Conservation (phyloP, 2,113 vertebrate species). For the Megaleporinus macrocephalus region DNA sequence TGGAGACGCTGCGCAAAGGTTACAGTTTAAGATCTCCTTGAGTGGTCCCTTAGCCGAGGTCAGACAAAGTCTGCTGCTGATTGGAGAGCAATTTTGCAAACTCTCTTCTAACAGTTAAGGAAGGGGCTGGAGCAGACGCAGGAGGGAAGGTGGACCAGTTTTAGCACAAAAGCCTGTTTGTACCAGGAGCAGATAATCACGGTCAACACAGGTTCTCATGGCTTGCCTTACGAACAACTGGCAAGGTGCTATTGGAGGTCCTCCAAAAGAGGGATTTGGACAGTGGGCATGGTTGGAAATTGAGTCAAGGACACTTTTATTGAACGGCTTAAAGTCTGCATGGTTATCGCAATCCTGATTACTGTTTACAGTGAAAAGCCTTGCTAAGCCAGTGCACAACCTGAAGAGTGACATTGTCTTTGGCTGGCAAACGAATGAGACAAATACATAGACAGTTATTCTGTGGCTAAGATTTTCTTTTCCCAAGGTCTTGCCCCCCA, state of each 20-base stretch:
- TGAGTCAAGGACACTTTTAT: constrained; percentile 15
- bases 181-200: constrained; percentile 18
- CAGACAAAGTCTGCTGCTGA: constrained; percentile 39
- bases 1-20: constrained; percentile 54
- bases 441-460: neutral
- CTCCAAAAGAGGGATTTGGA: constrained; percentile 4
- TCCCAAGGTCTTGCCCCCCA: neutral
- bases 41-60: constrained; percentile 21
- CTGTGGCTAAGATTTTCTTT: neutral
- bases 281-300: constrained; percentile 6
- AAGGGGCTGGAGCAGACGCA: constrained; percentile 4
- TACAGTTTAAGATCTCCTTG: constrained; percentile 47
- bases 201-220: constrained; percentile 10
- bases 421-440: neutral
- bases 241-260: constrained; percentile 10
- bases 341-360: neutral
- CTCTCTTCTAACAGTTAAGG: constrained; percentile 13
- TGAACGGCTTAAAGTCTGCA: neutral
- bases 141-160: neutral
- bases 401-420: neutral
- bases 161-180: constrained; percentile 24
- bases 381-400: neutral
- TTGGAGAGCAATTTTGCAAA: neutral
- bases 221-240: constrained; percentile 17
- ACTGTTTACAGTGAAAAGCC: neutral